phyloP scores from a whole-genome alignment of 2,113 vertebrate genomes.

The Chelonoidis abingdonii region DNA sequence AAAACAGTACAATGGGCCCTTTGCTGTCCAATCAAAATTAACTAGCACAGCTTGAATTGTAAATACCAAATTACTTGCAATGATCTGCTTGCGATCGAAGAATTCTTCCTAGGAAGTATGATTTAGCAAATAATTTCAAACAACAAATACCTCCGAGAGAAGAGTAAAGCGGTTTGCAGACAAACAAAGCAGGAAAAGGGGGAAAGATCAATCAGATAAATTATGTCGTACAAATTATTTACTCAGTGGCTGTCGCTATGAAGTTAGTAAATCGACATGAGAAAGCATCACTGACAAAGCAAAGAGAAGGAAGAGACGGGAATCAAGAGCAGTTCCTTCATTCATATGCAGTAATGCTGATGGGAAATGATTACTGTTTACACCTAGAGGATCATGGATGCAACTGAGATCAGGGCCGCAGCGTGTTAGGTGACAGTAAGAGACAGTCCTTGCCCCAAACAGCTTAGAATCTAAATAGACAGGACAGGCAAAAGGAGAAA shows the following conservation, averaged over 20 bases:
- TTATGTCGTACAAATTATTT: conserved; percentile 58
- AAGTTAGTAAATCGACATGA: conserved; percentile 36
- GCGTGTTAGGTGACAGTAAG: fast-evolving
- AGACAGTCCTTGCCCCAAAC: neutral
- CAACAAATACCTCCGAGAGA: conserved; percentile 1
- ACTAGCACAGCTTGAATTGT: conserved; percentile 11
- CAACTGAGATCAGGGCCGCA: neutral
- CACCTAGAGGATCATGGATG: neutral
- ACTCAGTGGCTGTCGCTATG: conserved; percentile 19
- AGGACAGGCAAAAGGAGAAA: neutral
- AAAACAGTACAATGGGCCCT: neutral
- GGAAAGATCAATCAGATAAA: neutral
- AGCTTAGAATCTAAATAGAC: neutral
- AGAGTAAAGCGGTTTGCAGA: conserved; percentile 42
- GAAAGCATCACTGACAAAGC: conserved; percentile 50
- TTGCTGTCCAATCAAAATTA: conserved; percentile 43
- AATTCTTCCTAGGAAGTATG: conserved; percentile 47
- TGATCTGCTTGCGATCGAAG: conserved; percentile 41
- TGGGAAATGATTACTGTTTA: neutral
- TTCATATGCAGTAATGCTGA: conserved; percentile 12
- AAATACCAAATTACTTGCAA: conserved; percentile 39
- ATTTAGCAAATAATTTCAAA: conserved; percentile 58
- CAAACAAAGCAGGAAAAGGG: conserved; percentile 16
- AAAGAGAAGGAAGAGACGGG: conserved; percentile 66
- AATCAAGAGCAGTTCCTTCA: conserved; percentile 36